phyloP scores from a whole-genome alignment of 2,888 invertebrate genomes.

The Choreutis nemorana region DNA sequence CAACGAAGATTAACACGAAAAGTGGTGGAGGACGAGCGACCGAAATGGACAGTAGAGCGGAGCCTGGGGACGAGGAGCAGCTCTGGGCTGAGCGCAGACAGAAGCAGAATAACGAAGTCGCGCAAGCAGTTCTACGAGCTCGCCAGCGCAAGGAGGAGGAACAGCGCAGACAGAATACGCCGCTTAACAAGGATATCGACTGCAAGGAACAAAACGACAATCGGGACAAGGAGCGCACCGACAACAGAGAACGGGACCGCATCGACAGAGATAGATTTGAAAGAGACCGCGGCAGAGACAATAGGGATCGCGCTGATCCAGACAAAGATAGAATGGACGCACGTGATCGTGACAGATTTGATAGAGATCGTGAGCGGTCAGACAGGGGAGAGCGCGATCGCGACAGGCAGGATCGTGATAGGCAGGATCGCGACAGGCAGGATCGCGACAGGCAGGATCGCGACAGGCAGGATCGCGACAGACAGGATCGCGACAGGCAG shows the following conservation, averaged over 20 bases:
- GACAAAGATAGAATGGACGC: conserved; percentile 25
- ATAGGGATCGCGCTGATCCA: conserved; percentile 23
- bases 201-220: conserved; percentile 25
- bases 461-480: conserved; percentile 21
- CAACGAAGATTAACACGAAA: conserved; percentile 28
- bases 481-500: conserved; percentile 22
- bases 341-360: conserved; percentile 17
- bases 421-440: conserved; percentile 14
- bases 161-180: conserved; percentile 71
- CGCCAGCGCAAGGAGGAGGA: conserved; percentile 89
- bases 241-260: conserved; percentile 31
- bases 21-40: conserved; percentile 34
- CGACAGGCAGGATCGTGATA: conserved; percentile 10
- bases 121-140: conserved; percentile 82
- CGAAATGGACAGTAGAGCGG: conserved; percentile 41
- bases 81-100: conserved; percentile 75
- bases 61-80: conserved; percentile 56
- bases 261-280: conserved; percentile 22
- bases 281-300: conserved; percentile 34
- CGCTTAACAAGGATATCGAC: conserved; percentile 25
- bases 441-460: conserved; percentile 15
- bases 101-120: conserved; percentile 75
- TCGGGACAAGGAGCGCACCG: conserved; percentile 19
- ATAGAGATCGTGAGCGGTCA: conserved; percentile 10
- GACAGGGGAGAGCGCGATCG: conserved; percentile 10